These are phyloP conservation scores for Prosopocoilus inquinatus DNA, from an alignment of 2,888 invertebrate species.

Conservation along the genomic window DNA sequence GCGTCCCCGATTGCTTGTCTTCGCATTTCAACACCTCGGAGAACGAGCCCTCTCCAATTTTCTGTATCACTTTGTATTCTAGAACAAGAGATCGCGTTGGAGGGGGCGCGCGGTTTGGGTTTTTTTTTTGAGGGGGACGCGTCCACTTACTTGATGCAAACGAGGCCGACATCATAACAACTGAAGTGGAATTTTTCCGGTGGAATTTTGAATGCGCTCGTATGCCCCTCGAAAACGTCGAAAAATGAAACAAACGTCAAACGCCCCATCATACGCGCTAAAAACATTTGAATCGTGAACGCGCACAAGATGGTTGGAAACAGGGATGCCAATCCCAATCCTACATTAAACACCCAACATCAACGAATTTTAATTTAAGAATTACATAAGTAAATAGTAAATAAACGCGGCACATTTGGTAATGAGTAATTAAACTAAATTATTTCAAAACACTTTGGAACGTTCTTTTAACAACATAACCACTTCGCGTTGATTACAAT, in stretches of 20 bases:
- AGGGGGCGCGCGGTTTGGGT: not conserved
- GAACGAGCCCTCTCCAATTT: constrained; percentile 70
- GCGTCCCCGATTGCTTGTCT: constrained; percentile 54
- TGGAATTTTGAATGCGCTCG: not conserved
- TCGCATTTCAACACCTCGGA: constrained; percentile 68
- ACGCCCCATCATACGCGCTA: too few species aligned
- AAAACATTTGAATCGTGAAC: too few species aligned
- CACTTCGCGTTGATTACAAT: too few species aligned
- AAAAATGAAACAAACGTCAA: not conserved
- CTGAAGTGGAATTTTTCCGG: not conserved
- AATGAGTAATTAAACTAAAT: too few species aligned
- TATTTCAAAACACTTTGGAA: too few species aligned
- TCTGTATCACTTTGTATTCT: constrained; percentile 63
- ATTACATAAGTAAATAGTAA: too few species aligned
- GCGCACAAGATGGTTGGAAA: too few species aligned
- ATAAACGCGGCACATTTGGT: too few species aligned
- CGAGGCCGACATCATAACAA: not conserved
- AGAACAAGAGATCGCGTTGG: constrained; percentile 21
- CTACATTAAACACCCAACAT: too few species aligned
- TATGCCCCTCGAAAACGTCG: not conserved
- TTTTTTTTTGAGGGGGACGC: not conserved
- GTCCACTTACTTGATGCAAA: not conserved
- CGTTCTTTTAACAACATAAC: too few species aligned
- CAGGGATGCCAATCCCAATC: too few species aligned
- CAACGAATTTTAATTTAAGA: too few species aligned